Base-by-base conservation (phyloP, 1,140 invertebrate species). In the Dinoponera quadriceps region DNA sequence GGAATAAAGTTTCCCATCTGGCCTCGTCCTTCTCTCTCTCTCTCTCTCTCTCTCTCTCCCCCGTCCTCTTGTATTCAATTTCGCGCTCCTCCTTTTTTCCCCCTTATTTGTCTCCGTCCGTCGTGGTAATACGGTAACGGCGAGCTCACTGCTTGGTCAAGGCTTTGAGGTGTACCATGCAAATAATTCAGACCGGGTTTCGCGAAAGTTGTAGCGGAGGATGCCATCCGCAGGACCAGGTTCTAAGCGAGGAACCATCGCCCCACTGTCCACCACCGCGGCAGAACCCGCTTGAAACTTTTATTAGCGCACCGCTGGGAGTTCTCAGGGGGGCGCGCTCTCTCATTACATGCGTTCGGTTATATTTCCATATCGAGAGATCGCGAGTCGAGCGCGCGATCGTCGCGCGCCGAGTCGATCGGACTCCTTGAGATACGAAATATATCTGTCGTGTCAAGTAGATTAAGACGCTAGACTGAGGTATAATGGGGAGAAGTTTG, bases 171-270 rank as follows among this genome's bases (percentile, higher is more conserved):
- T 73, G 68, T 60, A 82, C 66, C 85, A 59, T 83, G 87, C 84
- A 90, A 90, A 90, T 90, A 89, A 90, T 90, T 90, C 85, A 89
- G 54, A 27, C 55, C 16, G 73, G 63, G 74, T 54, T 75, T 75
- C 51, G 33, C 54, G 66, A 87, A 83, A 90, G 66, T 89, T 88
- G 20, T 69, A 65, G 63, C 63, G 44, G 49, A 55, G 55, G 51
- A 80, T 71, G 75, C 65, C 65, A 80, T 80, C 51, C 51, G 13
- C 75, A 71, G 13, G 75, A 25, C 22, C 7, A 54, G 22, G 33
- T 80, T 80, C 54, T 44, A 57, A 59, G 33, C 65, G 54, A 80
- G 38, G 51, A 29, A 57, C 59, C 73, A 62, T 60, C 59, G 57
- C 14, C 33, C n/a, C 65, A 16, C 74, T 77, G 74, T 77, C 74